Conservation (phyloP, 2,888 invertebrate genomes). For the Drosophila meridiana region DNA sequence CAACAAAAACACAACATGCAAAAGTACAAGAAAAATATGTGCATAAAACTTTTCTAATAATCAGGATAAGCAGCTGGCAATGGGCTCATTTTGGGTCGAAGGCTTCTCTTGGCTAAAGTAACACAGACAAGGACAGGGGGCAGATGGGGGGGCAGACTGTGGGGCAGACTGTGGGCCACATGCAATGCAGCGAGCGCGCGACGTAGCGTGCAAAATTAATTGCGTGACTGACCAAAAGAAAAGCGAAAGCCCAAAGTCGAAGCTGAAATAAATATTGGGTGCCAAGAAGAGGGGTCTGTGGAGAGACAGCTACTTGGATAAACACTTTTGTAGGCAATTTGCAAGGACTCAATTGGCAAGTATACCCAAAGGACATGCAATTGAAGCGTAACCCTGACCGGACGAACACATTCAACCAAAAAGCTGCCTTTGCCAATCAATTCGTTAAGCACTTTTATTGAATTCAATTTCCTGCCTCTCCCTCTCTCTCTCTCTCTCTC, state of each 20-base stretch:
- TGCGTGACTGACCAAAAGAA: slow-evolving; percentile 73
- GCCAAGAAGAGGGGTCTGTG: not conserved
- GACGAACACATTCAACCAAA: slow-evolving; percentile 23
- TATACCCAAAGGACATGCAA: slow-evolving; percentile 48
- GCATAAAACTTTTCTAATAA: slow-evolving; percentile 82
- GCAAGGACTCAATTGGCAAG: slow-evolving; percentile 33
- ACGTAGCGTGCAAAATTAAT: slow-evolving; percentile 77
- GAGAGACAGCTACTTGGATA: slow-evolving; percentile 12
- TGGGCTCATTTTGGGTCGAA: slow-evolving; percentile 42
- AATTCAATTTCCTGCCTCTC: slow-evolving; percentile 40
- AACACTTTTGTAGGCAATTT: slow-evolving; percentile 58
- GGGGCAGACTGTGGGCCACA: not conserved
- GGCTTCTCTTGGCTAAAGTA: not conserved
- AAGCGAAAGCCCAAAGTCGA: slow-evolving; percentile 47
- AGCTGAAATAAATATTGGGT: slow-evolving; percentile 27
- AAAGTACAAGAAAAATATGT: slow-evolving; percentile 70
- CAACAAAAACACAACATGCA: slow-evolving; percentile 22
- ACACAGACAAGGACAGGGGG: not conserved
- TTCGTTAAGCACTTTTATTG: slow-evolving; percentile 47
- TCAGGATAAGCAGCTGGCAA: slow-evolving; percentile 70
- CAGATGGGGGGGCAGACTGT: not conserved
- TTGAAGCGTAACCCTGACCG: slow-evolving; percentile 37
- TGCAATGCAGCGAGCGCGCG: slow-evolving; percentile 37
- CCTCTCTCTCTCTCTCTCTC: not conserved
- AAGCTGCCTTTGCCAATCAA: slow-evolving; percentile 48